A percentile compares a stretch with the other conserved stretches of the same genome.
These are phyloP conservation scores for Leptoteleia sp. DNA, from an alignment of 1,140 invertebrate species.

Conservation along the genomic window DNA sequence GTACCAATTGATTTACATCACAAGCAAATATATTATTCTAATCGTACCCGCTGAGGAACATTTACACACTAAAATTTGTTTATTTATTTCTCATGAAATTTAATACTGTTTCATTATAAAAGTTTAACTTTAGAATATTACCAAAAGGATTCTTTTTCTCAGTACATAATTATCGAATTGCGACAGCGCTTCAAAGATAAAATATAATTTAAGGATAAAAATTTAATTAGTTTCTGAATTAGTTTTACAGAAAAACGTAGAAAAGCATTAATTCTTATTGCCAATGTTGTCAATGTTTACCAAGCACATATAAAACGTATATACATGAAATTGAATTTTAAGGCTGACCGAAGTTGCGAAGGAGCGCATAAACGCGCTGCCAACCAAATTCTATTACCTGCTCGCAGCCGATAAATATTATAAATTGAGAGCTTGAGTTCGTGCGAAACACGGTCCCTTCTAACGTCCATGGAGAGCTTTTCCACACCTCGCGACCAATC, in stretches of 20 bases:
- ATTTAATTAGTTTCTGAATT: too few species aligned
- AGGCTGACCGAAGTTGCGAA: slow-evolving; percentile 53
- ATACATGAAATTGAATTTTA: slow-evolving; percentile 59
- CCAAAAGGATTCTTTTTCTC: too few species aligned
- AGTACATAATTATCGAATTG: too few species aligned
- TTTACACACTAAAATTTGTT: too few species aligned
- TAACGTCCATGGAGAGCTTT: slow-evolving; percentile 31
- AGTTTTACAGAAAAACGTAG: too few species aligned
- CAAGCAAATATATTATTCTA: too few species aligned
- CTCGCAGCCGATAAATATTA: slow-evolving; percentile 78
- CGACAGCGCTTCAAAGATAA: too few species aligned
- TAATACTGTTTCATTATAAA: too few species aligned
- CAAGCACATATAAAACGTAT: slow-evolving; percentile 35
- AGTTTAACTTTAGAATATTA: too few species aligned
- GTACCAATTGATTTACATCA: not conserved
- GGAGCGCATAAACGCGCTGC: slow-evolving; percentile 49
- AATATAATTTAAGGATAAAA: too few species aligned
- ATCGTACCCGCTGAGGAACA: too few species aligned
- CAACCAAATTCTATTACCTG: slow-evolving; percentile 77
- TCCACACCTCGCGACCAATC: slow-evolving; percentile 24
- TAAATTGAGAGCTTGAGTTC: slow-evolving; percentile 71
- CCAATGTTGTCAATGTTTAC: slow-evolving; percentile 18
- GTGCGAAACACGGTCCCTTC: slow-evolving; percentile 50
- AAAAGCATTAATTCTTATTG: not conserved
- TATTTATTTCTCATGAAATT: too few species aligned